These are phyloP conservation scores for Xenentodon cancila DNA, from an alignment of 2,797 vertebrate species.

Conservation along the genomic window DNA sequence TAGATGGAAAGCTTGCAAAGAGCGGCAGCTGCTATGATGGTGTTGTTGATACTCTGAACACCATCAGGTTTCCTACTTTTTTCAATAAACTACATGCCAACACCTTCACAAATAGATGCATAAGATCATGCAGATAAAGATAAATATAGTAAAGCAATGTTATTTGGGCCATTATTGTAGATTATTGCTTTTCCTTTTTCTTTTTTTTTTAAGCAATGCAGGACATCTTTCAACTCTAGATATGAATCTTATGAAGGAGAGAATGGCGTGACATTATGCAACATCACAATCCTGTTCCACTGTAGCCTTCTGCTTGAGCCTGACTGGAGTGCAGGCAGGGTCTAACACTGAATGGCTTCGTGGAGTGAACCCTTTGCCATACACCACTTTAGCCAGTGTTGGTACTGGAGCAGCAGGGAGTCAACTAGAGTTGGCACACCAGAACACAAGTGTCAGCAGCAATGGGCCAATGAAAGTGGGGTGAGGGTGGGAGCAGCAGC, in stretches of 20 bases:
- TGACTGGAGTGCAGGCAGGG: conserved; percentile 28
- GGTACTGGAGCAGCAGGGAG: conserved; percentile 46
- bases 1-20: conserved; percentile 61
- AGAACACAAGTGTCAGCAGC: conserved; percentile 65
- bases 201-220: conserved; percentile 16
- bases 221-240: conserved; percentile 11
- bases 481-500: conserved; percentile 66
- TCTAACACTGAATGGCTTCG: conserved; percentile 36
- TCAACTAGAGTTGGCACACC: conserved; percentile 47
- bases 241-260: conserved; percentile 48
- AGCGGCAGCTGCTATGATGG: conserved; percentile 46
- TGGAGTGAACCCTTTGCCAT: conserved; percentile 46
- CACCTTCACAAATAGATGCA: conserved; percentile 10
- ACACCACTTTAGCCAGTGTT: conserved; percentile 40
- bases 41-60: conserved; percentile 20
- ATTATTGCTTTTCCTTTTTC: conserved; percentile 7
- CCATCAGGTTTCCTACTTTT: conserved; percentile 8
- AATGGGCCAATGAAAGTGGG: conserved; percentile 72
- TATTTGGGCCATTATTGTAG: conserved; percentile 9
- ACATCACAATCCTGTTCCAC: conserved; percentile 28
- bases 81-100: not conserved
- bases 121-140: not conserved
- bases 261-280: conserved; percentile 44
- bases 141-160: not conserved
- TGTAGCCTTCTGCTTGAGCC: conserved; percentile 35